Evolutionary conservation across 1,140 invertebrate species (phyloP), one percentile per base, ranked within the genome.

Genomic region (Hyles vespertilio): DNA sequence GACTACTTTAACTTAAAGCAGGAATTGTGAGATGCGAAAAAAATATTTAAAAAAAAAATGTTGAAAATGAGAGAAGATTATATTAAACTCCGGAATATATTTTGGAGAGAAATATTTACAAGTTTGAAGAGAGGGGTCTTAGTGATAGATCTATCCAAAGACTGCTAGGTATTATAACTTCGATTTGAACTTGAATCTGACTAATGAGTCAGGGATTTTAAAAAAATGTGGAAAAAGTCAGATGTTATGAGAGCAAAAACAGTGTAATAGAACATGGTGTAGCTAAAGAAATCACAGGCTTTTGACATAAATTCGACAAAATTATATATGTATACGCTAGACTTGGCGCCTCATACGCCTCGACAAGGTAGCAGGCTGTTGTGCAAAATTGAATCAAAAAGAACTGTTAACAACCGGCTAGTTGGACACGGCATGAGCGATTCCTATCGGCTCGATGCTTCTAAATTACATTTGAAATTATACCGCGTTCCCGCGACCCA

Each of bases 41-140:
- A 74, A 77, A 72, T 68, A 72, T 63, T 56, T 69, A 63, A 67
- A 52, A 62, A 61, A 67, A 65, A 63, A 58, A 51, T 58, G 60
- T 65, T 64, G 59, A 65, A 66, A 65, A 59, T 57, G 61, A 65
- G 58, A 76, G 50, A 69, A 65, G 75, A 70, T 77, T 71, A 77
- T 74, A 72, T 73, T 70, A 63, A 74, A 69, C 83, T 86, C 83
- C 83, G 80, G 81, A 86, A 84, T 82, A 82, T 85, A 86, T 84
- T 88, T 88, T 86, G 81, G 85, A 80, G 81, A 79, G 78, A 84
- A 81, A 72, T 88, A 86, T 86, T 88, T 86, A 88, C 83, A 88
- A 85, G 75, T 73, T 71, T 70, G 74, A 74, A 66, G 77, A 71
- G 75, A 77, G 75, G 78, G 74, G 84, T 86, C 81, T 86, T 88